Base-by-base conservation (phyloP, 2,113 vertebrate genomes). In the Corapipo altera region DNA sequence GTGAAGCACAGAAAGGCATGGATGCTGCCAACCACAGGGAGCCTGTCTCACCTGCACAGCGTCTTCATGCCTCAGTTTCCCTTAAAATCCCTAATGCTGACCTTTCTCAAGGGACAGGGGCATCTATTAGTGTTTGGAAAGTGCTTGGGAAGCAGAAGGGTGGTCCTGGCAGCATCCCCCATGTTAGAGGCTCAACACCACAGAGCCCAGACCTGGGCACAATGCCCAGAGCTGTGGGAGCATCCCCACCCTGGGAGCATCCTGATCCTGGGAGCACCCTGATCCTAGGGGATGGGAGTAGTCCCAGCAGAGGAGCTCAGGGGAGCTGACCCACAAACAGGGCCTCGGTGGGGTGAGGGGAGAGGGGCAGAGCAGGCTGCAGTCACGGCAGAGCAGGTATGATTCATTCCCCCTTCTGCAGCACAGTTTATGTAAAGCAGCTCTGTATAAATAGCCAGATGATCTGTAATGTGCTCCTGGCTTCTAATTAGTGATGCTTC, bases 351-450 rank as follows among this genome's bases (percentile, higher is more conserved):
- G 57, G 72, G 20, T 0, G 1, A 12, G 49, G 55, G 48, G 28
- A 51, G 35, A 1, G 30, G 51, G 85, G 67, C 66, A 78, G 85
- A 64, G 61, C 18, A 64, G 61, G 27, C 2, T 52, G 33, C 80
- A 64, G 73, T n/a, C 81, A 9, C 0, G 12, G 85, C 69, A 51
- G 65, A 92, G 75, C 90, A 96, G 93, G 69, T 78, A 76, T 95
- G 95, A 96, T 89, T 97, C 91, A 97, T 88, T 81, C 74, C 30
- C 73, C 46, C 48, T 88, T 9, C 69, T 77, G 85, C 94, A 89
- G 83, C 21, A 87, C 22, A 2, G 30, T 96, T 96, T 96, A 95
- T 95, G 91, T 79, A 96, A 96, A 97, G 70, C 93, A 91, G 79
- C 61, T 37, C 87, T 61, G 89, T 87, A 51, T 91, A 88, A 94